Percentiles rank a stretch among this genome's conserved stretches.
Evolutionary conservation across 2,113 vertebrate species (phyloP).

Genomic region (Hemicordylus capensis): DNA sequence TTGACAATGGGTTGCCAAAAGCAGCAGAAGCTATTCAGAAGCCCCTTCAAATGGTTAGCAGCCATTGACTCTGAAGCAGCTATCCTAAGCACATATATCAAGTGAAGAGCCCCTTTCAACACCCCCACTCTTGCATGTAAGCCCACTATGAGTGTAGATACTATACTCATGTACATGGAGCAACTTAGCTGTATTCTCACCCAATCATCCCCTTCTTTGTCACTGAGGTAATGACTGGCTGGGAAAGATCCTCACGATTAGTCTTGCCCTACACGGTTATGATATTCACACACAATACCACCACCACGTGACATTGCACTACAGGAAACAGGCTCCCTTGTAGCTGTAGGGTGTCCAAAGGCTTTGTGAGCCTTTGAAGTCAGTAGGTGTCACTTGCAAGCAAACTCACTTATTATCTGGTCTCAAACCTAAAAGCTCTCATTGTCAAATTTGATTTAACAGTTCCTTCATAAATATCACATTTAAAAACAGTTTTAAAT

Average conservation of each 20-base stretch:
- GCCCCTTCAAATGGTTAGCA: neutral
- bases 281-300: neutral
- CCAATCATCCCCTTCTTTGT: neutral
- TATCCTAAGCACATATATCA: neutral
- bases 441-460: neutral
- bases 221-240: neutral
- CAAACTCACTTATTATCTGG: neutral
- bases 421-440: neutral
- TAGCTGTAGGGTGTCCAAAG: neutral
- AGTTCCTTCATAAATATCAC: neutral
- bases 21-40: neutral
- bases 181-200: neutral
- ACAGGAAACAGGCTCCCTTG: neutral
- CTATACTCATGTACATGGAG: neutral
- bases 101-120: too few species aligned
- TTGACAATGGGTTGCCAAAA: neutral
- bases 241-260: neutral
- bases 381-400: neutral
- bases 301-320: too few species aligned
- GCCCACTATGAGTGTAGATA: neutral
- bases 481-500: neutral
- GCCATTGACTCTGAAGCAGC: neutral
- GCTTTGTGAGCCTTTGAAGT: neutral
- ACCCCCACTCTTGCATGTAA: neutral
- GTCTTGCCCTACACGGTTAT: neutral